phyloP scores from a whole-genome alignment of 2,113 vertebrate genomes.

The Tachuris rubrigastra region DNA sequence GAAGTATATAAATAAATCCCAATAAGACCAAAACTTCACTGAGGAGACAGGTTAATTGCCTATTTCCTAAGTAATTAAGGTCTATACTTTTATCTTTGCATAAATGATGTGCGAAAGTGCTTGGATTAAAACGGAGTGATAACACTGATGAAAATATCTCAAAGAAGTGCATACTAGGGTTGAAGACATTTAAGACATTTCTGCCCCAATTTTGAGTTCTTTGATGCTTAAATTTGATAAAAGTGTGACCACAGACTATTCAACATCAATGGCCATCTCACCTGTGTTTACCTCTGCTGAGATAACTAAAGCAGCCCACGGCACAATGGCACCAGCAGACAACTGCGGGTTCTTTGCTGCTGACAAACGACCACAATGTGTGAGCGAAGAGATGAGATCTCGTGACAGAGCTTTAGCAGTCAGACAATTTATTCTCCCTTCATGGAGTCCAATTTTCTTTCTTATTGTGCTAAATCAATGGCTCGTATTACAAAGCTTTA shows the following conservation, averaged over 20 bases:
- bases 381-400: not conserved
- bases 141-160: not conserved
- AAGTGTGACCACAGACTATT: not conserved
- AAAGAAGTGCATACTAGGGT: fast-evolving
- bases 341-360: fast-evolving
- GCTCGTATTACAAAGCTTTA: not conserved
- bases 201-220: not conserved
- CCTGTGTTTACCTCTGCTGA: not conserved
- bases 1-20: not conserved
- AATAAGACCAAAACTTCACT: not conserved
- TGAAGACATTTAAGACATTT: not conserved
- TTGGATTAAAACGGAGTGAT: not conserved
- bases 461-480: not conserved
- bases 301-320: not conserved
- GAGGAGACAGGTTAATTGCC: not conserved
- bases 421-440: not conserved
- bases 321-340: not conserved
- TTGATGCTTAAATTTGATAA: not conserved
- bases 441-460: not conserved
- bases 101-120: not conserved
- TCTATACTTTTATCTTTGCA: not conserved
- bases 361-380: fast-evolving
- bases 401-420: not conserved
- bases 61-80: not conserved
- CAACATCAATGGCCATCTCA: fast-evolving